Evolutionary conservation across 2,888 invertebrate genomes (phyloP).

Genomic region (Tetrapedia diversipes): DNA sequence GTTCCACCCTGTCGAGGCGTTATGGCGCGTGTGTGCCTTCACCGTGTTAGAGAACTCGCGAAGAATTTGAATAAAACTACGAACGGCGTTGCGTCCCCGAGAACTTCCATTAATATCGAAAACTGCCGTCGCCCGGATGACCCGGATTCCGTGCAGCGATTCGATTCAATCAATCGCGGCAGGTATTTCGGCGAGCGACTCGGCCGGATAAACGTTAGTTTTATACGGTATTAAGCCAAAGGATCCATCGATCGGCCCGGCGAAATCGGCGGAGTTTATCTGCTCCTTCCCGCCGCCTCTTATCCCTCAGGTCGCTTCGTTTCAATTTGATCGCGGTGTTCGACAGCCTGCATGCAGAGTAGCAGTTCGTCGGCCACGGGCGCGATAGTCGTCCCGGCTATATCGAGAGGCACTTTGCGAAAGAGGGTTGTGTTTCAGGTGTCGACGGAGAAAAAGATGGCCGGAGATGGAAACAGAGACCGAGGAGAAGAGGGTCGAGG

Average conservation of each 20-base stretch:
- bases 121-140: constrained; percentile 39
- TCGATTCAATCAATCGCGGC: constrained; percentile 21
- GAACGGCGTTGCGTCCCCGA: constrained; percentile 16
- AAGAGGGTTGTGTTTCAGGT: constrained; percentile 63
- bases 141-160: constrained; percentile 8
- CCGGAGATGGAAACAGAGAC: constrained; percentile 34
- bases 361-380: constrained; percentile 27
- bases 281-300: not conserved
- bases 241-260: not conserved
- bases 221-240: constrained; percentile 18
- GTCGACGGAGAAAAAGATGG: constrained; percentile 51
- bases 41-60: constrained; percentile 4
- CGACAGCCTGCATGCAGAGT: constrained; percentile 41
- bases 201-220: constrained; percentile 17
- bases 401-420: constrained; percentile 42
- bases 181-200: too few relatives aligned
- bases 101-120: constrained; percentile 50
- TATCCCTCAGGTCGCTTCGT: constrained; percentile 22
- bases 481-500: not conserved
- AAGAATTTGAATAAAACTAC: constrained; percentile 64
- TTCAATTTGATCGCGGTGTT: constrained; percentile 43
- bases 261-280: constrained; percentile 18
- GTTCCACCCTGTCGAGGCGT: constrained; percentile 1
- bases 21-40: not conserved
- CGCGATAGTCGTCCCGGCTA: constrained; percentile 24